phyloP scores from a whole-genome alignment of 2,113 vertebrate species.

The Crotalus viridis region DNA sequence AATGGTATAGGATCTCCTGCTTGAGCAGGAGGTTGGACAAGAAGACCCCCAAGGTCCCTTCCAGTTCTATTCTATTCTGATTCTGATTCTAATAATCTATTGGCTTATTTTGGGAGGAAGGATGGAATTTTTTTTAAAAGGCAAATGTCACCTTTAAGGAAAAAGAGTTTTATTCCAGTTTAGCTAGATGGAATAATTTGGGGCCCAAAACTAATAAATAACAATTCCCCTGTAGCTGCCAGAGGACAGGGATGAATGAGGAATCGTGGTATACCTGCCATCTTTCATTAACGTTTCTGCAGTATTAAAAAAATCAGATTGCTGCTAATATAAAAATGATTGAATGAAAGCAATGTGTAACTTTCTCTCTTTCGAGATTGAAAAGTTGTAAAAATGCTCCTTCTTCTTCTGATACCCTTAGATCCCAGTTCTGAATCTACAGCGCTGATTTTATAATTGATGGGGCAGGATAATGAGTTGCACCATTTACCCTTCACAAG shows the following conservation, averaged over 20 bases:
- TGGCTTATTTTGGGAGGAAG: no score
- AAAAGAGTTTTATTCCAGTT: neutral
- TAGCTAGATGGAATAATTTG: neutral
- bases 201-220: neutral
- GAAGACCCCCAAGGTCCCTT: no score
- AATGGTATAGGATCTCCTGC: no score
- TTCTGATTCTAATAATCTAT: no score
- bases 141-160: neutral
- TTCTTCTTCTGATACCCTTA: neutral
- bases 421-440: accelerated
- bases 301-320: neutral
- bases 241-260: neutral
- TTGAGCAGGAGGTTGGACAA: no score
- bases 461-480: neutral
- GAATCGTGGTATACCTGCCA: neutral
- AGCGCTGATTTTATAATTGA: neutral
- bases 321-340: neutral
- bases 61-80: no score
- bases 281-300: neutral
- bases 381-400: neutral
- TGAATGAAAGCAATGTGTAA: neutral
- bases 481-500: neutral
- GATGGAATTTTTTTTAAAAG: no score
- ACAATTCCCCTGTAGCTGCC: neutral
- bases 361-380: neutral